phyloP scores from a whole-genome alignment of 2,797 vertebrate species.

The Sebastes paucispinis region DNA sequence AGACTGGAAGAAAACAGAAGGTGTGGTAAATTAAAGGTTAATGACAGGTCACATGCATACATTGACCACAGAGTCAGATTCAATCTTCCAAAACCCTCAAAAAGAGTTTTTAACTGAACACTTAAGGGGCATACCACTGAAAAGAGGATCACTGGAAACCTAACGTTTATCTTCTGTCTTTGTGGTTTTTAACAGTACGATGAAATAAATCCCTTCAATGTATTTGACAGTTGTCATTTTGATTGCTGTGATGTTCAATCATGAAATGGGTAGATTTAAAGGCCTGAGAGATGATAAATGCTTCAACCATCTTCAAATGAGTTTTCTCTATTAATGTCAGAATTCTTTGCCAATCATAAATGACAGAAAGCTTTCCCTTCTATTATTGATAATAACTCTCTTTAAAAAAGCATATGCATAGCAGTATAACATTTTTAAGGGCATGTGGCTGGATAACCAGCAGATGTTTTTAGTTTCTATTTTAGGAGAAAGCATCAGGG shows the following conservation, averaged over 20 bases:
- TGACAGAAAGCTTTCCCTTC: neutral
- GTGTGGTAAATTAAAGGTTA: conserved; percentile 31
- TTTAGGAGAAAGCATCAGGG: neutral
- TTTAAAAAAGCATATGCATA: neutral
- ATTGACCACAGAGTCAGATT: neutral
- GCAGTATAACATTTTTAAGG: neutral
- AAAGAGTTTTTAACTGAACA: neutral
- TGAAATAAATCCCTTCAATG: neutral
- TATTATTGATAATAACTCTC: neutral
- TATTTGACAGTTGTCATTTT: neutral
- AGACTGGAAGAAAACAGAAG: conserved; percentile 45
- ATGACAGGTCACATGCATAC: conserved; percentile 41
- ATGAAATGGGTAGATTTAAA: neutral
- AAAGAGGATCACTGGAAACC: neutral
- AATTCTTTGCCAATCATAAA: neutral
- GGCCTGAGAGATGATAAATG: neutral
- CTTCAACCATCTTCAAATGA: neutral
- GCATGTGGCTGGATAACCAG: neutral
- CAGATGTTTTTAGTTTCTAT: neutral
- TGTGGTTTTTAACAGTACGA: neutral
- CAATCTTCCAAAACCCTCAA: neutral
- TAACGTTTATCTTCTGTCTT: neutral
- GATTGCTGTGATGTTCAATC: neutral
- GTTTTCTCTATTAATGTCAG: neutral
- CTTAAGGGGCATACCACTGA: conserved; percentile 1